Conservation (phyloP, 2,888 invertebrate genomes). For the Geotrupes spiniger region DNA sequence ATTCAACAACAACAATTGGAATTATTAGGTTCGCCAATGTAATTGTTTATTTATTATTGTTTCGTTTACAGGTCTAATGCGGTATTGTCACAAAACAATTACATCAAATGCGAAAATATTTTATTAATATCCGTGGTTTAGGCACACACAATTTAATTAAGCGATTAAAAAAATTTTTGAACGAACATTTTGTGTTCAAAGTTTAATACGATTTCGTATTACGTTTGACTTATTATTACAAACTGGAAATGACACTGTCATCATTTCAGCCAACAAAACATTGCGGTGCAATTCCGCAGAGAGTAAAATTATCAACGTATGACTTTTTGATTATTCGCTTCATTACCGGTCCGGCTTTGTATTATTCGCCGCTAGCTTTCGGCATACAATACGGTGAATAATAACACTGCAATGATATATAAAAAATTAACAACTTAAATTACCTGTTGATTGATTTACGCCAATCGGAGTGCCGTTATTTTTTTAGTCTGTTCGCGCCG, state of each 20-base stretch:
- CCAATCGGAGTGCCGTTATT: no score
- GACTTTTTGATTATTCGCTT: constrained; percentile 16
- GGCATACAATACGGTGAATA: background rate
- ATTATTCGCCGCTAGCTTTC: constrained; percentile 2
- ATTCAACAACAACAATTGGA: no score
- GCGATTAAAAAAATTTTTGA: no score
- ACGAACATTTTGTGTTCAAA: background rate
- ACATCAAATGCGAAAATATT: no score
- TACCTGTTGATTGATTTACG: constrained; percentile 6
- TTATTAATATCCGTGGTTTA: no score
- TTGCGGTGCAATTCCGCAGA: constrained; percentile 8
- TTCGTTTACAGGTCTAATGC: no score
- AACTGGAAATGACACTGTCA: constrained; percentile 6
- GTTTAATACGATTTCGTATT: background rate
- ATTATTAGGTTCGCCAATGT: no score
- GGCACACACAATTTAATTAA: no score
- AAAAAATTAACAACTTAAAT: background rate
- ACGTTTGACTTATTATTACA: constrained; percentile 4
- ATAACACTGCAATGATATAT: background rate
- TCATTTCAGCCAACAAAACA: constrained; percentile 11
- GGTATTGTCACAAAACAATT: no score
- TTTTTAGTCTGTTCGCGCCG: no score
- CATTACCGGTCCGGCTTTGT: constrained; percentile 3
- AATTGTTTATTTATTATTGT: no score
- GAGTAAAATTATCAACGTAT: constrained; percentile 9